Conservation (phyloP, 2,113 vertebrate species). For the Anoura caudifer region DNA sequence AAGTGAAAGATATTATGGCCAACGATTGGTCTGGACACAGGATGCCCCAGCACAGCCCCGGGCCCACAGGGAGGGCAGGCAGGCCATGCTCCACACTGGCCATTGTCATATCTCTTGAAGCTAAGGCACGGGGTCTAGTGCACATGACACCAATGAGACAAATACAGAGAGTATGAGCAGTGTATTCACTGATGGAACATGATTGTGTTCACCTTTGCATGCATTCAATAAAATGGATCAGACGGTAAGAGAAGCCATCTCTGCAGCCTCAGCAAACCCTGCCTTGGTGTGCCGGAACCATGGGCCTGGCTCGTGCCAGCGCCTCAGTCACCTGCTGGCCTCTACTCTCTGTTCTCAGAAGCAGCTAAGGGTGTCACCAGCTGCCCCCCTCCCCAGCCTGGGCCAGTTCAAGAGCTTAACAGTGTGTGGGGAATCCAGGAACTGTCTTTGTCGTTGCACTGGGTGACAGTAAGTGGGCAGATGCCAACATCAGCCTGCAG, state of each 20-base stretch:
- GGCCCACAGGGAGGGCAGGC: not conserved
- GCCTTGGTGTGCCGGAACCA: not conserved
- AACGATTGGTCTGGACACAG: not conserved
- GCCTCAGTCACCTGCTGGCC: not conserved
- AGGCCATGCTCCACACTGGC: fast-evolving
- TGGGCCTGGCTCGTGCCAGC: not conserved
- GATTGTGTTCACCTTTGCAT: too few species aligned
- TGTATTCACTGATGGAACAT: not conserved
- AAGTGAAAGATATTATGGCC: not conserved
- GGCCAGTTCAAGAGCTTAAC: not conserved
- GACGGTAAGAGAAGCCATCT: not conserved
- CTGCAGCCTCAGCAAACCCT: not conserved
- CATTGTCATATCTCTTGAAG: not conserved
- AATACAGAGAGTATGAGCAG: not conserved
- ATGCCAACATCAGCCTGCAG: not conserved
- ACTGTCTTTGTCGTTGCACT: too few species aligned
- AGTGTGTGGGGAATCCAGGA: not conserved
- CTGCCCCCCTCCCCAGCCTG: not conserved
- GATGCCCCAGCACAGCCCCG: not conserved
- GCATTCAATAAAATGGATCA: not conserved
- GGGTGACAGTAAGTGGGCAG: not conserved
- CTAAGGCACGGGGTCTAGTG: not conserved
- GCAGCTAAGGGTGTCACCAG: not conserved
- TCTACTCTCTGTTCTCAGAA: not conserved
- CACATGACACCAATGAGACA: not conserved